Evolutionary conservation across 2,797 vertebrate species (phyloP).

Genomic region (Kryptopterus vitreolus): DNA sequence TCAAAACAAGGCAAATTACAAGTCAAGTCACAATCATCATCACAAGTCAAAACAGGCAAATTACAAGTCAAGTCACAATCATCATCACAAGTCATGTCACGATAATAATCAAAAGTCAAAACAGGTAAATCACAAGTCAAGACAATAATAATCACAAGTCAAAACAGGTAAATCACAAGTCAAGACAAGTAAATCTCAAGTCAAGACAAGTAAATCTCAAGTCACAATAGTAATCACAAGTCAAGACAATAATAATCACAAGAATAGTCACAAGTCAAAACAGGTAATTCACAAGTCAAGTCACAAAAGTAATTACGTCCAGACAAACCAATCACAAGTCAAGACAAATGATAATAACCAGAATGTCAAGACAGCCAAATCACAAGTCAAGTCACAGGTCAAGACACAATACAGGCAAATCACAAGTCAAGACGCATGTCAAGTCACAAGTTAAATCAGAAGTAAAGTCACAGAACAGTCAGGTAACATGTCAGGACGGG

Average conservation of each 20-base stretch:
- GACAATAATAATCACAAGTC: background rate
- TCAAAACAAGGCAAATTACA: background rate
- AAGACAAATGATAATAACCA: no score
- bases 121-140: background rate
- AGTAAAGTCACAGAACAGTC: background rate
- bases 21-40: background rate
- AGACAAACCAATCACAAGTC: background rate
- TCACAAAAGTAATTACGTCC: no score
- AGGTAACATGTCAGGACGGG: background rate
- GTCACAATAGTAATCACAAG: background rate
- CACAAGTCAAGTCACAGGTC: background rate
- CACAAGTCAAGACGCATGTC: background rate
- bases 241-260: background rate
- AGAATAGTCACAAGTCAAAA: background rate
- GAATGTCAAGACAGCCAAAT: background rate
- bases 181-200: background rate
- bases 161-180: background rate
- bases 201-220: background rate
- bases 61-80: background rate
- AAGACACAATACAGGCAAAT: background rate
- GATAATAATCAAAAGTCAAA: background rate
- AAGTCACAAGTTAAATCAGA: background rate
- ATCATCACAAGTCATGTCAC: background rate
- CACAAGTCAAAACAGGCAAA: background rate
- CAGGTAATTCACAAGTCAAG: background rate